These are phyloP conservation scores for Strix uralensis DNA, from an alignment of 2,113 vertebrate genomes.

Conservation along the genomic window DNA sequence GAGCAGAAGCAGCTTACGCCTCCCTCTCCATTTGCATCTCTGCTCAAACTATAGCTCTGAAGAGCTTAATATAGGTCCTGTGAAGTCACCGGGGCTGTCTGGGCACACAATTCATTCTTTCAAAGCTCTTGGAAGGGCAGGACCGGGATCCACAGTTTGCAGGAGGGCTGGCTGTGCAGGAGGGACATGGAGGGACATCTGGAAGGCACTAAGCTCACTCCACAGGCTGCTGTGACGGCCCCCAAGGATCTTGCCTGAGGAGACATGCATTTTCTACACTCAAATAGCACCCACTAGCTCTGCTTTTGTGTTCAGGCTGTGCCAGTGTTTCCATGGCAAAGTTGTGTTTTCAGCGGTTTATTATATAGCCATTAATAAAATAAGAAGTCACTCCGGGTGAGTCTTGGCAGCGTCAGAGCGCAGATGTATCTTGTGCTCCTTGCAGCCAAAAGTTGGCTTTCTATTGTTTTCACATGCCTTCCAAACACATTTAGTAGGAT, in stretches of 20 bases:
- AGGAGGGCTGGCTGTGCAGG: not conserved
- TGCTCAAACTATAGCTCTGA: not conserved
- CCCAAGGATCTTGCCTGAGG: not conserved
- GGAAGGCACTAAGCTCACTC: not conserved
- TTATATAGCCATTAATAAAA: conserved; percentile 34
- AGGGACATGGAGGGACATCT: not conserved
- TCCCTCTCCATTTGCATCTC: not conserved
- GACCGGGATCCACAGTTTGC: not conserved
- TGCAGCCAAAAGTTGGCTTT: conserved; percentile 25
- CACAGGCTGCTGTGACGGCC: not conserved
- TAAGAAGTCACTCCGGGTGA: not conserved
- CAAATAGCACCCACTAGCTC: not conserved
- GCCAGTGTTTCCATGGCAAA: conserved; percentile 39
- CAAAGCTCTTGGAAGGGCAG: not conserved
- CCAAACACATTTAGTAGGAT: not conserved
- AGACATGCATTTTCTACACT: not conserved
- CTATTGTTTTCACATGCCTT: not conserved
- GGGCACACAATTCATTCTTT: not conserved
- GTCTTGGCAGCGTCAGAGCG: conserved; percentile 25
- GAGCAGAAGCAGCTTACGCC: not conserved
- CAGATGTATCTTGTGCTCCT: conserved; percentile 35
- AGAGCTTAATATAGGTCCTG: not conserved
- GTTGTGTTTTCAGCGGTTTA: conserved; percentile 19
- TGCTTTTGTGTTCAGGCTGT: not conserved
- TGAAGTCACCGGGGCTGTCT: not conserved